Evolutionary conservation across 1,140 invertebrate genomes (phyloP), one percentile per base, ranked within the genome.

Genomic region (Lasioglossum albipes): DNA sequence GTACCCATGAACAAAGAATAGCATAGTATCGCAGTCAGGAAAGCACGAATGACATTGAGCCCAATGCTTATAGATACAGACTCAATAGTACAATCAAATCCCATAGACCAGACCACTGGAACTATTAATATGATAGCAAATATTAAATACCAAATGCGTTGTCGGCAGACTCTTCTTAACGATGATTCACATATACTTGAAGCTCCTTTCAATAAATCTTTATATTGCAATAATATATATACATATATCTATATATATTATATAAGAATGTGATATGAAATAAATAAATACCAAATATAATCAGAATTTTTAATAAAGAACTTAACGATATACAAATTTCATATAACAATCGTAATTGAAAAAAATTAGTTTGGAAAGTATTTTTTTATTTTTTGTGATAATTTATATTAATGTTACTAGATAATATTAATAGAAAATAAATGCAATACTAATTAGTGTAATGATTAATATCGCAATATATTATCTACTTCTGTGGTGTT

Each of bases 1-100:
- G 96, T 94, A 70, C 95, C 96, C 96, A 97, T 97, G 79, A 97
- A 95, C 52, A 97, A 81, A 77, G 94, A 94, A 90, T 97, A 97
- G 75, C 96, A 94, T 75, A 96, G 94, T 64, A 96, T 87, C 22
- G 94, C 94, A 20, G 95, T 95, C 59, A 96, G 89, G 52, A 96
- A 84, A 66, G 96, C 91, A 87, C 95, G 95, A 5, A 93, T 75
- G 79, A 95, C 85, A 83, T 95, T 93, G 70, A 94, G 90, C 10
- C 93, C 84, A 57, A 94, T 93, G n/a, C 89, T 91, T 66, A 93
- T 87, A 76, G 92, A 92, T 67, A 93, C 18, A n/a, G 90, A 90
- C 10, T 78, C 83, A 9, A 84, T 72, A 16, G 85, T 79, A 59
- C 87, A 90, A 75, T 93, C 91, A 12, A 93, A n/a, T 57, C 91